Percentiles rank a stretch among this genome's conserved stretches.
phyloP scores from a whole-genome alignment of 2,797 vertebrate species.

The Presbytis comata region DNA sequence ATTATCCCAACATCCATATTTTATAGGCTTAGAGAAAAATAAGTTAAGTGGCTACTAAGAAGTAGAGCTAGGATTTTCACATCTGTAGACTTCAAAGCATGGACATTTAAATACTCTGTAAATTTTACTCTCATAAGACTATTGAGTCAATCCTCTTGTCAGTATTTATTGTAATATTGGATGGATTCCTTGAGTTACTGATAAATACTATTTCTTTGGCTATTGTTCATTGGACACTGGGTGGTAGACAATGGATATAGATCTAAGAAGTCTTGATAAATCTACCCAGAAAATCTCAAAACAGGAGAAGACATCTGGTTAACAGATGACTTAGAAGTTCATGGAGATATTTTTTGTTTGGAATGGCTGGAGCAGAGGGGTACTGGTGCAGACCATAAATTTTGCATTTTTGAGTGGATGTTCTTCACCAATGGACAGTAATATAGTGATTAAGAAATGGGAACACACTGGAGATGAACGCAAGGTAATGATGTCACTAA shows the following conservation, averaged over 20 bases:
- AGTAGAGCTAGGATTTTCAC: not conserved
- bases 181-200: not conserved
- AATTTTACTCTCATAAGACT: not conserved
- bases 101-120: not conserved
- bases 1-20: not conserved
- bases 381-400: not conserved
- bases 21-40: not conserved
- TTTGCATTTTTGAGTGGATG: not conserved
- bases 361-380: not conserved
- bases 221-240: not conserved
- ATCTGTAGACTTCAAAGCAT: not conserved
- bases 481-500: not conserved
- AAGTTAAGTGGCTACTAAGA: not conserved
- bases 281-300: not conserved
- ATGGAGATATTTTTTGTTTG: not conserved
- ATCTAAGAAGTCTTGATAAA: not conserved
- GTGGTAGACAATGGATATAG: not conserved
- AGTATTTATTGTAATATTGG: not conserved
- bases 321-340: not conserved
- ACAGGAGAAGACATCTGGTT: not conserved
- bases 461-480: not conserved
- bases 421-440: not conserved
- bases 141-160: not conserved
- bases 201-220: not conserved
- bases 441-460: not conserved